phyloP scores from a whole-genome alignment of 2,888 invertebrate species.

The Eremobia ochroleuca region DNA sequence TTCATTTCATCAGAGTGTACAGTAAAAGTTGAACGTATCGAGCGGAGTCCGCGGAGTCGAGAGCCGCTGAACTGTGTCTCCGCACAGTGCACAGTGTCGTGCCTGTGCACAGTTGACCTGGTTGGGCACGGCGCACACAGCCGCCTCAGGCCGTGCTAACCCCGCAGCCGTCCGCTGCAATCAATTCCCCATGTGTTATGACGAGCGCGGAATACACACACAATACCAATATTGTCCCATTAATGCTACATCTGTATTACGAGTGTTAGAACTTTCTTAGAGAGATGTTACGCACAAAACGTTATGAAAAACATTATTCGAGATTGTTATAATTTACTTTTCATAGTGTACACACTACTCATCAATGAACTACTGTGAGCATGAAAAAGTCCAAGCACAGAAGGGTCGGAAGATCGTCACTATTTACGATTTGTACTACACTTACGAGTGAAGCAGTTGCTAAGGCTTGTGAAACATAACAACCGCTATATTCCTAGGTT shows the following conservation, averaged over 20 bases:
- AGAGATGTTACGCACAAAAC: not conserved
- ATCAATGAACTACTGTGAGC: not conserved
- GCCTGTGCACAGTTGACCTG: constrained; percentile 1
- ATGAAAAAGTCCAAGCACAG: not conserved
- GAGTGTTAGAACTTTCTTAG: not conserved
- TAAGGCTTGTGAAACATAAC: not conserved
- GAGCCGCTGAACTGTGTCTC: not conserved
- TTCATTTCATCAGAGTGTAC: not conserved
- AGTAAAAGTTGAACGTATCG: not conserved
- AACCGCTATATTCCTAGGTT: not conserved
- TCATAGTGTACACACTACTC: not conserved
- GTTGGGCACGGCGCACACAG: not conserved
- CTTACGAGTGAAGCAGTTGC: not conserved
- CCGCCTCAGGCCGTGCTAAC: not conserved
- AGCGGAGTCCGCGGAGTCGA: not conserved
- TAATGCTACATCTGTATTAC: not conserved
- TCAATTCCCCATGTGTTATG: not conserved
- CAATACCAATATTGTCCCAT: not conserved
- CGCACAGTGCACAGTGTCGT: not conserved
- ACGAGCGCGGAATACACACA: not conserved
- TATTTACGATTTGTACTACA: not conserved
- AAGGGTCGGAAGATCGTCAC: too few species aligned
- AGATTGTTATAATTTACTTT: not conserved
- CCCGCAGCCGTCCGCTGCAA: not conserved
- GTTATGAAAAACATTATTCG: too few species aligned